These are phyloP conservation scores for Chelon auratus DNA, from an alignment of 2,797 vertebrate species.

Conservation along the genomic window DNA sequence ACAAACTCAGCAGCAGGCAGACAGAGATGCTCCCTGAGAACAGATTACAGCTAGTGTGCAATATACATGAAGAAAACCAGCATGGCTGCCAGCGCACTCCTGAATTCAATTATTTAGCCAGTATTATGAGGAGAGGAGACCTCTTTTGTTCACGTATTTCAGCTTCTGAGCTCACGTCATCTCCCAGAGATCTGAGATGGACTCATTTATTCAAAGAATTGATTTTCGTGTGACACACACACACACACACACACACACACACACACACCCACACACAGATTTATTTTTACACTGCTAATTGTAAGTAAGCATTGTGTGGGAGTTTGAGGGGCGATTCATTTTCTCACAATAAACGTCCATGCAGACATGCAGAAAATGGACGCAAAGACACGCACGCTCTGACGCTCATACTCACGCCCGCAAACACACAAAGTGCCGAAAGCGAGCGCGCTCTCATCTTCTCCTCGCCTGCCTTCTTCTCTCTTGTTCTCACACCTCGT, in stretches of 20 bases:
- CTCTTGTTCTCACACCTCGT: conserved; percentile 1
- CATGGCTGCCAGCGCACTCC: conserved; percentile 42
- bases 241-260: not conserved
- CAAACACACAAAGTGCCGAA: conserved; percentile 8
- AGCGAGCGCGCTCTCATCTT: conserved; percentile 25
- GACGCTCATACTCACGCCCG: conserved; percentile 13
- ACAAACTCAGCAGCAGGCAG: conserved; percentile 76
- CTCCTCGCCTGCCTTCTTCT: conserved; percentile 22
- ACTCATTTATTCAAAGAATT: conserved; percentile 33
- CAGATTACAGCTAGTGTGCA: conserved; percentile 82
- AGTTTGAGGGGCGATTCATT: conserved; percentile 41
- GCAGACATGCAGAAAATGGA: conserved; percentile 11
- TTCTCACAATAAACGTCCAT: conserved; percentile 18
- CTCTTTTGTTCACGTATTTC: conserved; percentile 51
- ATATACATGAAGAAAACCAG: conserved; percentile 83
- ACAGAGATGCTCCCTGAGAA: conserved; percentile 71
- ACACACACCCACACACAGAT: not conserved
- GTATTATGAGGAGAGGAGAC: conserved; percentile 53
- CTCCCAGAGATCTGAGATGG: conserved; percentile 33
- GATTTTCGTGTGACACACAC: conserved; percentile 28
- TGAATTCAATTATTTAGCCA: conserved; percentile 82
- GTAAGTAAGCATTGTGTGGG: conserved; percentile 39
- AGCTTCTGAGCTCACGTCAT: conserved; percentile 46
- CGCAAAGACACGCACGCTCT: conserved; percentile 24
- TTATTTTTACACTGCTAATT: conserved; percentile 53